Evolutionary conservation across 2,888 invertebrate species (phyloP).

Genomic region (Synergus umbraculus): DNA sequence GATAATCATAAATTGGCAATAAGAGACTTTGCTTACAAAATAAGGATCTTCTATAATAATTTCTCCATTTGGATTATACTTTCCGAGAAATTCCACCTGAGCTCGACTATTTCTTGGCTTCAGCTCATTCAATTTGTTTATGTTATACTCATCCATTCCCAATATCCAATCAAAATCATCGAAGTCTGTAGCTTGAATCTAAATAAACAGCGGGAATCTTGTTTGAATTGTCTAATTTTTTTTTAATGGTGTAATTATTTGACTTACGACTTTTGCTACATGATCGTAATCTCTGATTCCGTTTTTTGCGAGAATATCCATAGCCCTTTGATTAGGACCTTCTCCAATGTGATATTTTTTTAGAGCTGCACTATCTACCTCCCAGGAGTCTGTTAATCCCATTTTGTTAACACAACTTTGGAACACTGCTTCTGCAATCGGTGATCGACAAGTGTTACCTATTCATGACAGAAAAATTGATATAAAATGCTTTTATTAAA

Average conservation of each 20-base stretch:
- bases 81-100: slow-evolving; percentile 88
- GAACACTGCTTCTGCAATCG: slow-evolving; percentile 96
- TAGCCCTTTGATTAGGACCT: slow-evolving; percentile 87
- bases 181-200: slow-evolving; percentile 87
- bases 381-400: slow-evolving; percentile 81
- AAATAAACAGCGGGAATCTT: slow-evolving; percentile 49
- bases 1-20: slow-evolving; percentile 1
- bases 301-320: slow-evolving; percentile 84
- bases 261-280: slow-evolving; percentile 84
- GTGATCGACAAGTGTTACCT: slow-evolving; percentile 85
- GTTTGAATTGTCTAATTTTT: background rate
- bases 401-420: slow-evolving; percentile 84
- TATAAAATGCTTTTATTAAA: background rate
- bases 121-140: slow-evolving; percentile 82
- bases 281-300: slow-evolving; percentile 84
- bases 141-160: slow-evolving; percentile 96
- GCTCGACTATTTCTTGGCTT: slow-evolving; percentile 84
- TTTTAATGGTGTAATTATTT: background rate
- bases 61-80: slow-evolving; percentile 89
- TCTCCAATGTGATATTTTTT: slow-evolving; percentile 92
- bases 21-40: slow-evolving; percentile 83
- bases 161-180: slow-evolving; percentile 91
- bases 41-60: slow-evolving; percentile 94
- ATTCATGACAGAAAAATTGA: background rate
- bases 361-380: slow-evolving; percentile 92